Conservation (phyloP, 2,113 vertebrate genomes). For the Hemicordylus capensis region DNA sequence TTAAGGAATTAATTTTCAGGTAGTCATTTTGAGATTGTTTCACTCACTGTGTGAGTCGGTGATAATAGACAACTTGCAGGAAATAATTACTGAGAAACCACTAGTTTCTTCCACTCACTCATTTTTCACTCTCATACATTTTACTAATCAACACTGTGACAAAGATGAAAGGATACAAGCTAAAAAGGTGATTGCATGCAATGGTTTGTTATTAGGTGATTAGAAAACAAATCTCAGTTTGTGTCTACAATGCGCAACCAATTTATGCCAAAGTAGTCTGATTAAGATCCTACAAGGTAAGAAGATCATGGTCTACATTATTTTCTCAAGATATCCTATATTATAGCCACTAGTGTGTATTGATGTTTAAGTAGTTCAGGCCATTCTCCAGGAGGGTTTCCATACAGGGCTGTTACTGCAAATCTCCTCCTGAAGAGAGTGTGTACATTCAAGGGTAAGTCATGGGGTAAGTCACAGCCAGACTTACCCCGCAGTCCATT, state of each 20-base stretch:
- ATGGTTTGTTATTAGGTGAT: too few species aligned
- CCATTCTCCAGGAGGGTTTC: too few species aligned
- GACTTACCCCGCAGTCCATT: too few species aligned
- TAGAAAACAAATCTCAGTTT: too few species aligned
- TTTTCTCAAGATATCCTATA: background rate
- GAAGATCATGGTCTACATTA: background rate
- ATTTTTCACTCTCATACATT: background rate
- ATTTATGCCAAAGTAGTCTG: background rate
- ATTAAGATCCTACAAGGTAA: background rate
- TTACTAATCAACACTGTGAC: background rate
- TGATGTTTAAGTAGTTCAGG: too few species aligned
- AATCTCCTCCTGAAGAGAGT: too few species aligned
- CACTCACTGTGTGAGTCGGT: background rate
- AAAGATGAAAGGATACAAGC: background rate
- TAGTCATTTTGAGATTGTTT: background rate
- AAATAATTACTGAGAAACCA: background rate
- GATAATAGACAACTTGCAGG: background rate
- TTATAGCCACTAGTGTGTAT: background rate
- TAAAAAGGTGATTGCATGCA: background rate
- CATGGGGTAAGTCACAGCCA: too few species aligned
- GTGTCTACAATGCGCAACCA: background rate
- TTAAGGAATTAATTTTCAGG: slow-evolving; percentile 26
- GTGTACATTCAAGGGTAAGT: too few species aligned
- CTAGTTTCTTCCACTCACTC: background rate
- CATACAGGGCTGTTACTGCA: too few species aligned